phyloP scores from a whole-genome alignment of 2,797 vertebrate genomes.

The Margarornis squamiger region DNA sequence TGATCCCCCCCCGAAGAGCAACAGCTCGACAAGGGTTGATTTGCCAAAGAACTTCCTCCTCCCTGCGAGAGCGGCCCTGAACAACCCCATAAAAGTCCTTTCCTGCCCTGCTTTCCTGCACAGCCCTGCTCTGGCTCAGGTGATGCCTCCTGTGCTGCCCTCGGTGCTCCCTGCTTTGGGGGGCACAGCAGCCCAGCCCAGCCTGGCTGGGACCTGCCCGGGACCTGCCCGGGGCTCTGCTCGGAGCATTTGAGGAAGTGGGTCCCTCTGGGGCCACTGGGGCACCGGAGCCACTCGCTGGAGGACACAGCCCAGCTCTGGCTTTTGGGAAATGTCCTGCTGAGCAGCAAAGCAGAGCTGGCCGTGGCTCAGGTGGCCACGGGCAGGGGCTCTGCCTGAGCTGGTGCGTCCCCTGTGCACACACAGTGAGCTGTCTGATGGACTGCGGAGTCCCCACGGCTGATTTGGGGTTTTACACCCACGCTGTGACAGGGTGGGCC shows the following conservation, averaged over 20 bases:
- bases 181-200: not conserved
- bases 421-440: not conserved
- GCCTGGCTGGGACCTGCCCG: not conserved
- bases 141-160: not conserved
- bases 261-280: not conserved
- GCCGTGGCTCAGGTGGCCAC: not conserved
- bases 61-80: not conserved
- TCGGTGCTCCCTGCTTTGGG: fast-evolving
- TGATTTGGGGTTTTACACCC: not conserved
- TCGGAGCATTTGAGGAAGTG: conserved; percentile 74
- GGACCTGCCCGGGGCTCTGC: not conserved
- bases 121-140: not conserved
- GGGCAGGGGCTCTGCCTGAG: too few relatives aligned
- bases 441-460: fast-evolving
- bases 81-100: conserved; percentile 27
- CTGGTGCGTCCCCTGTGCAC: too few relatives aligned
- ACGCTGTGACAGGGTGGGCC: fast-evolving
- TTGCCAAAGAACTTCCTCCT: conserved; percentile 59
- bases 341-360: not conserved
- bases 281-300: not conserved
- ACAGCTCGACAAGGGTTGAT: not conserved
- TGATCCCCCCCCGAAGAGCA: not conserved
- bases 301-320: not conserved
- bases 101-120: not conserved
- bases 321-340: not conserved